phyloP scores from a whole-genome alignment of 2,113 vertebrate species.

The Triplophysa dalaica region DNA sequence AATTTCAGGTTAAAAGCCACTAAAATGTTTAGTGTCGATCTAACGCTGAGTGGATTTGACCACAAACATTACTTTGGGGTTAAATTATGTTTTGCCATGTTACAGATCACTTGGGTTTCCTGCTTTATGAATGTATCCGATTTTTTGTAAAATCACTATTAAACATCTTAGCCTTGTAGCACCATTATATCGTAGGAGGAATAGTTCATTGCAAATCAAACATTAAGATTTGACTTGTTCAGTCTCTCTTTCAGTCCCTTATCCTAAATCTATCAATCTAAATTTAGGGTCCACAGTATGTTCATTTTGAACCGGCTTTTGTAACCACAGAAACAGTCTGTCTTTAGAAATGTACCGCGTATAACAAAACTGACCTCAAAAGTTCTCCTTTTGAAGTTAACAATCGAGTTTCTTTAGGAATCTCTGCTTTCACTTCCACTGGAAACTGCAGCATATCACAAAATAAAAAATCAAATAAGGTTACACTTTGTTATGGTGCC shows the following conservation, averaged over 20 bases:
- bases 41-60: not conserved
- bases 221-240: no score
- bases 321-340: no score
- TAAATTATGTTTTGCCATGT: slow-evolving; percentile 5
- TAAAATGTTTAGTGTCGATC: slow-evolving; percentile 21
- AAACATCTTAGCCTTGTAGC: no score
- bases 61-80: not conserved
- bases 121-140: not conserved
- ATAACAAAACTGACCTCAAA: not conserved
- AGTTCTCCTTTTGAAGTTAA: not conserved
- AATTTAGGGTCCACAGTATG: no score
- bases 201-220: no score
- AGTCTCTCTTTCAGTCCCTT: no score
- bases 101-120: not conserved
- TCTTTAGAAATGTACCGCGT: slow-evolving; percentile 1
- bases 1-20: slow-evolving; percentile 46
- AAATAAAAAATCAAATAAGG: no score
- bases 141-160: not conserved
- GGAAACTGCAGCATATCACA: not conserved
- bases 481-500: no score
- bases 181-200: no score
- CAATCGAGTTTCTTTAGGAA: not conserved
- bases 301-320: no score
- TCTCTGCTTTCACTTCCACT: slow-evolving; percentile 3
- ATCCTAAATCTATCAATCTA: no score